Evolutionary conservation across 53 echinoderm and acorn worm species (phyloP).

Genomic region (Holothuria leucospilota): DNA sequence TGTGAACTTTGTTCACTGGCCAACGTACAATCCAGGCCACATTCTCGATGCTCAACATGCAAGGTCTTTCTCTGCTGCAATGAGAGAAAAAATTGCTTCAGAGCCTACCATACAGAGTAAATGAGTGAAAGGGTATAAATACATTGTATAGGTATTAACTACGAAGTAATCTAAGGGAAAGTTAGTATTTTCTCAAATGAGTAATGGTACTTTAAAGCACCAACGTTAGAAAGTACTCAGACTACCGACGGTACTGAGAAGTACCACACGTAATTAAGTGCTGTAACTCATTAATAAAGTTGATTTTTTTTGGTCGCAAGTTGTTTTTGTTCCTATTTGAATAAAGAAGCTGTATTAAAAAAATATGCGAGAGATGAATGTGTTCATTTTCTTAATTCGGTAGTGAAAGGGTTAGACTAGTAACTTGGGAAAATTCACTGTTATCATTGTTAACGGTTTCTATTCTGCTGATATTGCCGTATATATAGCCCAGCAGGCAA

Average conservation of each 20-base stretch:
- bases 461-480: too few species aligned
- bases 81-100: slow-evolving; percentile 27
- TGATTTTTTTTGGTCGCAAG: not conserved
- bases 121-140: not conserved
- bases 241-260: not conserved
- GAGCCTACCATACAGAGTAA: slow-evolving; percentile 21
- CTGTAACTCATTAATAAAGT: not conserved
- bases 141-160: not conserved
- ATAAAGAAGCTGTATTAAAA: not conserved
- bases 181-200: slow-evolving; percentile 10
- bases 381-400: slow-evolving; percentile 14
- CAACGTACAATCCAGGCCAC: slow-evolving; percentile 33
- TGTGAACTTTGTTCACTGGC: slow-evolving; percentile 1
- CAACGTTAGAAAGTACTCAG: not conserved
- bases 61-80: too few species aligned
- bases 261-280: slow-evolving; percentile 13
- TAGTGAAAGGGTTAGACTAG: slow-evolving; percentile 8
- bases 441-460: too few species aligned
- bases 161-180: not conserved
- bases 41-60: slow-evolving; percentile 3
- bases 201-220: not conserved
- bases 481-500: too few species aligned
- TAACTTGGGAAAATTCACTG: too few species aligned
- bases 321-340: not conserved
- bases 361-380: slow-evolving; percentile 2